Percentiles rank a stretch among this genome's conserved stretches.
Conservation (phyloP, 2,888 invertebrate genomes). For the Microdon myrmicae region DNA sequence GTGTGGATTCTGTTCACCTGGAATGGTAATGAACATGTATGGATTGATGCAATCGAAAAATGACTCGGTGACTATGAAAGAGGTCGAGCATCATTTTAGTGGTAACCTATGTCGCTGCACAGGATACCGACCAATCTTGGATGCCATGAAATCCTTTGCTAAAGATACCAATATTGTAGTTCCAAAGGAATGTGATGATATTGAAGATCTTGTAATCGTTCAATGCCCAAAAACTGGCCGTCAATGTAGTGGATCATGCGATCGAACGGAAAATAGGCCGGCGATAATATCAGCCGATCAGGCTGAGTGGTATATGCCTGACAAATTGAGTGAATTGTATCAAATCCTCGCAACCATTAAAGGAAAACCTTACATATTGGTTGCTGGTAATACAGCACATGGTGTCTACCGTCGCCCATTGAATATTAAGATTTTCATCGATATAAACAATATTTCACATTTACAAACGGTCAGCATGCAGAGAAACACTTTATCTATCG, state of each 20-base stretch:
- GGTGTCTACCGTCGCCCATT: slow-evolving; percentile 69
- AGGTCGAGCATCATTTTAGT: slow-evolving; percentile 81
- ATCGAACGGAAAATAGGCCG: slow-evolving; percentile 4
- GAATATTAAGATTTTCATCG: slow-evolving; percentile 70
- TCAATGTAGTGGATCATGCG: slow-evolving; percentile 62
- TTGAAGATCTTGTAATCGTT: slow-evolving; percentile 60
- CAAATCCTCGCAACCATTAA: slow-evolving; percentile 56
- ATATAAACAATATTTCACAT: slow-evolving; percentile 72
- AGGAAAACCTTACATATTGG: slow-evolving; percentile 71
- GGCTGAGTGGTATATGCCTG: slow-evolving; percentile 61
- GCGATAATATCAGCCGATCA: slow-evolving; percentile 55
- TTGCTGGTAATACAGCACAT: slow-evolving; percentile 82
- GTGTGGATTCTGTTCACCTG: slow-evolving; percentile 81
- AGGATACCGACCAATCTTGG: slow-evolving; percentile 81
- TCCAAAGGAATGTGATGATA: slow-evolving; percentile 67
- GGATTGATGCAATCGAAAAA: slow-evolving; percentile 69
- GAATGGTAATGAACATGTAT: slow-evolving; percentile 80
- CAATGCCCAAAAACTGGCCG: slow-evolving; percentile 65
- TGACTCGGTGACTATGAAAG: slow-evolving; percentile 71
- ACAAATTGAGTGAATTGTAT: slow-evolving; percentile 56
- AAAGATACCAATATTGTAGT: slow-evolving; percentile 69
- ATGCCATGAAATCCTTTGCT: slow-evolving; percentile 81
- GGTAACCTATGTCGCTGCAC: slow-evolving; percentile 84
- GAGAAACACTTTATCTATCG: slow-evolving; percentile 56
- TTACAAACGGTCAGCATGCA: slow-evolving; percentile 67